A percentile compares a stretch with the other conserved stretches of the same genome.
These are phyloP conservation scores for Anguilla megastoma DNA, from an alignment of 2,797 vertebrate species.

Conservation along the genomic window DNA sequence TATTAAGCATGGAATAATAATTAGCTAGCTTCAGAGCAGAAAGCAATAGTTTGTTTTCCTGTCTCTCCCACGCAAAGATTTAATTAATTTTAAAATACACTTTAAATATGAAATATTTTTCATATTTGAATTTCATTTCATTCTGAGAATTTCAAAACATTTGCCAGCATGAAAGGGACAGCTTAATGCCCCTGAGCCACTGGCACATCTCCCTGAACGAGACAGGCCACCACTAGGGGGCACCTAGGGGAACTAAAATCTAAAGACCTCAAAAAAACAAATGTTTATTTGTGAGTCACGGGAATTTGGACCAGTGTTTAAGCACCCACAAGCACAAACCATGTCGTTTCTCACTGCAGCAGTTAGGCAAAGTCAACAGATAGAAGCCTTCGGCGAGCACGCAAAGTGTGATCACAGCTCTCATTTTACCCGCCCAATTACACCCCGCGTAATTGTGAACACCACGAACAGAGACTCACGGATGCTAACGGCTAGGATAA, in stretches of 20 bases:
- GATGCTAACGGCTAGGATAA: not conserved
- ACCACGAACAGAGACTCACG: not conserved
- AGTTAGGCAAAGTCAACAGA: not conserved
- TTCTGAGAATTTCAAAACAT: not conserved
- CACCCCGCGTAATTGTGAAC: not conserved
- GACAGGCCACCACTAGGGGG: not conserved
- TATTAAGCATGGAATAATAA: not conserved
- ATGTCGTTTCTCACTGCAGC: not conserved
- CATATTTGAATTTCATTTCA: not conserved
- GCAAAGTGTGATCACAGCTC: slow-evolving; percentile 14
- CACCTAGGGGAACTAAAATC: not conserved
- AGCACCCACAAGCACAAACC: not conserved
- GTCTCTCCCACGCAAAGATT: not conserved
- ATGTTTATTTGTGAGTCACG: not conserved
- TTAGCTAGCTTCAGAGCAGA: not conserved
- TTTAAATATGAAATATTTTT: not conserved
- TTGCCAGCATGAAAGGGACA: not conserved
- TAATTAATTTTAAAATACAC: no score
- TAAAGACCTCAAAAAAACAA: not conserved
- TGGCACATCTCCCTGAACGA: not conserved
- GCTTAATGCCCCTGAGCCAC: not conserved
- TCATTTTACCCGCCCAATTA: slow-evolving; percentile 7
- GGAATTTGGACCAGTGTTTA: not conserved
- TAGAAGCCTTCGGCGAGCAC: not conserved
- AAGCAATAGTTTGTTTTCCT: not conserved